phyloP scores from a whole-genome alignment of 2,113 vertebrate species.

The Gymnobelideus leadbeateri region DNA sequence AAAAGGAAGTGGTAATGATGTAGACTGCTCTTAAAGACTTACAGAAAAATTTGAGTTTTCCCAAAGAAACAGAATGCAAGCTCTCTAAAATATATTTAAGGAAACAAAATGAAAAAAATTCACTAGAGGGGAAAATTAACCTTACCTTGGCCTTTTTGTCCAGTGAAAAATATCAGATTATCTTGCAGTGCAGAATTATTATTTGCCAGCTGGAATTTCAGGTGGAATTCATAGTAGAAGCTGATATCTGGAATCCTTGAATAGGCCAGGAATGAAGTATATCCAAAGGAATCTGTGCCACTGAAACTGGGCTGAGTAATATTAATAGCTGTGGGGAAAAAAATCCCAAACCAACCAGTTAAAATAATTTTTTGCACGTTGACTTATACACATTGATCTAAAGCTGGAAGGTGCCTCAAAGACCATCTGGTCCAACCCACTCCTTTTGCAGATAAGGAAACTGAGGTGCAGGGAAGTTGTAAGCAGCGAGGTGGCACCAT shows the following conservation, averaged over 20 bases:
- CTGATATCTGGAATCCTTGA: constrained; percentile 85
- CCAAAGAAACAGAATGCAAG: not conserved
- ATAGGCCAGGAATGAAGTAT: constrained; percentile 89
- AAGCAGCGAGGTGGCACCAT: not conserved
- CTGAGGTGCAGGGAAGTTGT: not conserved
- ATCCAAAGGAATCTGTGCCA: constrained; percentile 88
- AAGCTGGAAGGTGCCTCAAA: not conserved
- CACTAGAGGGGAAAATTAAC: constrained; percentile 40
- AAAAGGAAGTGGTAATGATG: not conserved
- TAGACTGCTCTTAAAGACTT: not conserved
- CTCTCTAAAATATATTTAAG: not conserved
- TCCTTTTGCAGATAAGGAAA: not conserved
- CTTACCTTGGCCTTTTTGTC: constrained; percentile 92
- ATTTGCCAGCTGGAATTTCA: constrained; percentile 90
- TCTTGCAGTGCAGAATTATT: constrained; percentile 87
- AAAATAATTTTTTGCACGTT: constrained; percentile 41
- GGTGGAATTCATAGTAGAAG: constrained; percentile 88
- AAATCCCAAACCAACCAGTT: constrained; percentile 58
- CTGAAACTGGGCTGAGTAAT: constrained; percentile 89
- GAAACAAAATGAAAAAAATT: not conserved
- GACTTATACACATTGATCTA: not conserved
- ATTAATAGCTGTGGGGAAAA: constrained; percentile 85
- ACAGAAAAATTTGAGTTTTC: not conserved
- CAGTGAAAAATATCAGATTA: constrained; percentile 93
- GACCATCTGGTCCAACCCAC: not conserved